Conservation (phyloP, 2,797 vertebrate species). For the Phyllotis vaccarum region DNA sequence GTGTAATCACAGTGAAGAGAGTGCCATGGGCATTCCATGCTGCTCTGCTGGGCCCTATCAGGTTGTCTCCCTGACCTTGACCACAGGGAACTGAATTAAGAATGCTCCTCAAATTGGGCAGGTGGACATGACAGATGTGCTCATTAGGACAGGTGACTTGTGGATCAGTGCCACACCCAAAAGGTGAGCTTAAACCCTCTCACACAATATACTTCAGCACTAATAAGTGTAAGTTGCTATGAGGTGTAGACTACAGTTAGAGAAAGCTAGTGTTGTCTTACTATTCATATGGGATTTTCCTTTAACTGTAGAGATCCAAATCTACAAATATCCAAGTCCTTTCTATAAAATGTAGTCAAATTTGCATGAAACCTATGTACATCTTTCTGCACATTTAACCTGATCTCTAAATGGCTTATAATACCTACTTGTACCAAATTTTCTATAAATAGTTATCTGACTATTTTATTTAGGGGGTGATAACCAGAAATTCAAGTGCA, state of each 20-base stretch:
- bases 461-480: not conserved
- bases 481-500: not conserved
- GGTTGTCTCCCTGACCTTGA: too few relatives aligned
- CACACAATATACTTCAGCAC: not conserved
- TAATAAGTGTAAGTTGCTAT: too few relatives aligned
- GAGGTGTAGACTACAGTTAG: not conserved
- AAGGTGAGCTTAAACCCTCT: not conserved
- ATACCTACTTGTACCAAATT: not conserved
- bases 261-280: not conserved
- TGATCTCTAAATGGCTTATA: not conserved
- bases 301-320: not conserved
- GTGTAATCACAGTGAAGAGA: not conserved
- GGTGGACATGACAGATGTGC: not conserved
- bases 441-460: not conserved
- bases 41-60: not conserved
- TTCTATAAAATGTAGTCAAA: not conserved
- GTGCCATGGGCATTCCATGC: fast-evolving
- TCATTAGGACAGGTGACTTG: not conserved
- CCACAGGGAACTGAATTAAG: not conserved
- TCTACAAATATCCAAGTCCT: not conserved
- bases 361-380: not conserved
- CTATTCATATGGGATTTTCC: not conserved
- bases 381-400: not conserved
- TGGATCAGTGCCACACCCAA: not conserved
- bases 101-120: too few relatives aligned